Evolutionary conservation across 1,140 invertebrate genomes (phyloP).

Genomic region (Nylanderia fulva): DNA sequence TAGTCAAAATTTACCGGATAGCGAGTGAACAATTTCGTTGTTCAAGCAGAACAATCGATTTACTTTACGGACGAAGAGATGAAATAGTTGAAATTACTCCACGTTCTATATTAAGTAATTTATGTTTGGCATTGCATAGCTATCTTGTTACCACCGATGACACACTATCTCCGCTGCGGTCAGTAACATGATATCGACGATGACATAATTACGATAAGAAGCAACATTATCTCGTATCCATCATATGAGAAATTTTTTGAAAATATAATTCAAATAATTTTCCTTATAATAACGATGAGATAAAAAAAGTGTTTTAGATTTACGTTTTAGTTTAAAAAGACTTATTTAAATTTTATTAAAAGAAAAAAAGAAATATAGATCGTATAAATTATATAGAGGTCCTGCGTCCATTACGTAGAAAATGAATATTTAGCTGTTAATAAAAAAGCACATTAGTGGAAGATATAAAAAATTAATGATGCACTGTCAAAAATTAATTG

Average conservation of each 20-base stretch:
- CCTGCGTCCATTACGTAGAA: neutral
- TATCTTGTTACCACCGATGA: slow-evolving; percentile 51
- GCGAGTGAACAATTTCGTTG: slow-evolving; percentile 3
- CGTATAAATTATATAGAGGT: neutral
- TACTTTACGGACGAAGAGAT: slow-evolving; percentile 24
- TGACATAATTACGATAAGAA: slow-evolving; percentile 35
- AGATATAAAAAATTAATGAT: neutral
- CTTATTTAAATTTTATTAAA: neutral
- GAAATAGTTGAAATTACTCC: slow-evolving; percentile 51
- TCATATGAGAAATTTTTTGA: slow-evolving; percentile 29
- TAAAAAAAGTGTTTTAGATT: neutral
- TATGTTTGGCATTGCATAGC: slow-evolving; percentile 33
- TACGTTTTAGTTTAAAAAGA: neutral
- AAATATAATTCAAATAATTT: neutral
- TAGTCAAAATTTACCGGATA: slow-evolving; percentile 55
- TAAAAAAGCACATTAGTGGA: neutral
- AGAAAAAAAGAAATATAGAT: neutral
- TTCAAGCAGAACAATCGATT: neutral
- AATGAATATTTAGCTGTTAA: neutral
- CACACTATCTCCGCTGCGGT: slow-evolving; percentile 15
- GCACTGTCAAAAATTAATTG: neutral
- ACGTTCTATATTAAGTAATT: slow-evolving; percentile 45
- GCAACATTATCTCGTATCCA: neutral
- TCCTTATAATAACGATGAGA: neutral
- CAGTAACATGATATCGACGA: slow-evolving; percentile 33